These are phyloP conservation scores for Sorex maritimensis DNA, from an alignment of 2,797 vertebrate species.

Conservation along the genomic window DNA sequence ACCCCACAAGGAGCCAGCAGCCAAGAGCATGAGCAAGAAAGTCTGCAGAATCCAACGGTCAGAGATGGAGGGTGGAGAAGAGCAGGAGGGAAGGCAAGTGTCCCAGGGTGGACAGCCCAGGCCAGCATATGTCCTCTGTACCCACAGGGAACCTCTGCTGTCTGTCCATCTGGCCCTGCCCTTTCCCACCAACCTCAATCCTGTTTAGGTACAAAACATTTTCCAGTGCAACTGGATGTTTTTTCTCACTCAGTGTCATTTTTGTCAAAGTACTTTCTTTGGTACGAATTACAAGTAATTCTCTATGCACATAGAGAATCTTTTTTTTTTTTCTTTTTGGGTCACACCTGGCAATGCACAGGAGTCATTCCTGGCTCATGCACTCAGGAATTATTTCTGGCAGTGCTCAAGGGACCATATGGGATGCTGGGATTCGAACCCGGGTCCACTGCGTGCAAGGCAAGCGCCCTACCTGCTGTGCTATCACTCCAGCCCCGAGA, in stretches of 20 bases:
- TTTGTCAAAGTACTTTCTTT: background rate
- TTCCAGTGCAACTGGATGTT: background rate
- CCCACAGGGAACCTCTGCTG: background rate
- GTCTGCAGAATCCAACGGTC: background rate
- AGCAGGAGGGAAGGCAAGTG: background rate
- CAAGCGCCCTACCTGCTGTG: too few relatives aligned
- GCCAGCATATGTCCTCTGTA: accelerated
- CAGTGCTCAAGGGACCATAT: too few relatives aligned
- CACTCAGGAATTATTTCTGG: too few relatives aligned
- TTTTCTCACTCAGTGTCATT: background rate
- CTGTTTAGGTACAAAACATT: background rate
- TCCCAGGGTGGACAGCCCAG: background rate
- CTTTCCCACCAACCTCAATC: background rate
- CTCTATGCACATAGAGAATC: too few relatives aligned
- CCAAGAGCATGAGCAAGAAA: background rate
- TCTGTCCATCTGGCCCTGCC: too few relatives aligned
- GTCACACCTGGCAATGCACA: too few relatives aligned
- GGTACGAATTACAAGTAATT: background rate
- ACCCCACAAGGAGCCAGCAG: background rate
- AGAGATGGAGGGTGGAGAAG: background rate
- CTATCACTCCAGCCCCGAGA: too few relatives aligned
- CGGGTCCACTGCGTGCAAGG: too few relatives aligned
- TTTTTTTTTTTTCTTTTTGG: too few relatives aligned
- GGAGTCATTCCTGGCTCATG: too few relatives aligned
- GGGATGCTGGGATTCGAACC: too few relatives aligned